Evolutionary conservation across 1,140 invertebrate genomes (phyloP), one percentile per base, ranked within the genome.

Genomic region (Temnothorax curvispinosus): DNA sequence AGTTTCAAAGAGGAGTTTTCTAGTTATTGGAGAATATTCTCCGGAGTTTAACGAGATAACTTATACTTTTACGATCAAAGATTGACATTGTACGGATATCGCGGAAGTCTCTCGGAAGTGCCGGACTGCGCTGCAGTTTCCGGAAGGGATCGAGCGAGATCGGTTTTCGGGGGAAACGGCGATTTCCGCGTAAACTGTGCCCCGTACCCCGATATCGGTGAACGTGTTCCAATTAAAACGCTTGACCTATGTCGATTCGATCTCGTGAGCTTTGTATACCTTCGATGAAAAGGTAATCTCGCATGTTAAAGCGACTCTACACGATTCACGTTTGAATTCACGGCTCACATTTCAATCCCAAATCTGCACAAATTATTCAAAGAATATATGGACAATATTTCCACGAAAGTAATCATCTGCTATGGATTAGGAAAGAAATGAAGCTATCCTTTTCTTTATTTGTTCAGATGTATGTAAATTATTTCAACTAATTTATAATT

Each of bases 41-140:
- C 38, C 13, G 15, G 71, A 56, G 15, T 87, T 87, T 90, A 90
- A 90, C 85, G 84, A 90, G 88, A 89, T 89, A 90, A 89, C 88
- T 90, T 90, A 80, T 89, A 84, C 85, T 78, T 87, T 87, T 84
- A 87, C 85, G 85, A 84, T 89, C 85, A 76, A 82, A 78, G 89
- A 89, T 90, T 78, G 89, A 89, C 85, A 74, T 60, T 41, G 41
- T 60, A 8, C 58, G 85, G 77, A 90, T 78, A 84, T 50, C 77
- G 32, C 58, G 80, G 56, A 84, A 84, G 52, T 64, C 67, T 67
- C 44, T 18, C 21, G 64, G 21, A 85, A 77, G 52, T 62, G 54
- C 80, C 69, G 80, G 69, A 84, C 69, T 74, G 56, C n/a, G 69
- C 54, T 60, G 11, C 15, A 84, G 54, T 56, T 82, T 60, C 67